Base-by-base conservation (phyloP, 2,888 invertebrate genomes). In the Margaritifera margaritifera region DNA sequence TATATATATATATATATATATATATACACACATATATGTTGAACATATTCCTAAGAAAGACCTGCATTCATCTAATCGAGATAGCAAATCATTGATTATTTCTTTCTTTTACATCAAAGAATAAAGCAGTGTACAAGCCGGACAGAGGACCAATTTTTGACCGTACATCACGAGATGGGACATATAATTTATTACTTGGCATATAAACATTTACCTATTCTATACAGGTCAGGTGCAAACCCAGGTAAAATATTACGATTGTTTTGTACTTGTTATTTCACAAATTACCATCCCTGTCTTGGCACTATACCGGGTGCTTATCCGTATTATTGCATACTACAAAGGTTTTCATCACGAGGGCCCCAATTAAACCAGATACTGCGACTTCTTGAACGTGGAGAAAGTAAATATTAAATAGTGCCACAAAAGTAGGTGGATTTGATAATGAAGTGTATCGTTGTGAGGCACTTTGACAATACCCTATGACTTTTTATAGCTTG, bases 221-320 rank as follows among this genome's bases (percentile, higher is more conserved):
- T 94, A 25, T 95, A 93, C 86, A 92, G 94, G 78, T 92, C 92
- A 24, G 95, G 96, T 56, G 95, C 95, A 0, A 94, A 95, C 87
- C 95, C 95, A 77, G 95, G 95, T 94, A 71, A 50, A 62, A 42
- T 56, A 42, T 42, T 42, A 15, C 4, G 42, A 42, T 42, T 42
- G 15, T 15, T 42, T 42, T 31, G 11, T 15, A 42, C 3, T 42
- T 42, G 42, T 42, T 15, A 11, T 42, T 42, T 42, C 15, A 15
- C 15, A 42, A 2, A 42, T 42, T 42, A 42, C 42, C 42, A 42
- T 42, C 42, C 42, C 42, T 15, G 42, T 15, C 15, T 42, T 1
- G 2, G 42, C 42, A 42, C 1, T 8, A 42, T 42, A 42, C 11
- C 11, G 0, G 42, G 2, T 42, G 15, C 42, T 42, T 15, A 3